These are phyloP conservation scores for Chironomus tepperi DNA, from an alignment of 1,140 invertebrate species.

Conservation along the genomic window DNA sequence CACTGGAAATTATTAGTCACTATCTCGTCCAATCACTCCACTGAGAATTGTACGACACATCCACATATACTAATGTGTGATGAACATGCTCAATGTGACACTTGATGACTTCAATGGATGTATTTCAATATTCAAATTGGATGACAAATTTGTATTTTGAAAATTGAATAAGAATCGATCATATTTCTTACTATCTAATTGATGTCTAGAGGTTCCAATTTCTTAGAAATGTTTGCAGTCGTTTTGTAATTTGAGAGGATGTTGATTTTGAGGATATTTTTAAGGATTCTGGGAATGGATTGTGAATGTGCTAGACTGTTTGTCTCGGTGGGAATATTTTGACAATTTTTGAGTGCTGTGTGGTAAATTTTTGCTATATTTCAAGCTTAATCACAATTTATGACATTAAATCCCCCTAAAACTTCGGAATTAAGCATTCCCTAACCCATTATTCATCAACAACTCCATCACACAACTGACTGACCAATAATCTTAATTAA, in stretches of 20 bases:
- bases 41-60: not conserved
- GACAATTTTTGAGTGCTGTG: not conserved
- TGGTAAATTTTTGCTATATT: not conserved
- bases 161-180: not conserved
- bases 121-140: not conserved
- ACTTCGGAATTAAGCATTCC: too few species aligned
- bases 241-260: too few species aligned
- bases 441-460: too few species aligned
- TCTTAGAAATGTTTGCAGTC: too few species aligned
- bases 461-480: not conserved
- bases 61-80: slow-evolving; percentile 13
- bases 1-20: not conserved
- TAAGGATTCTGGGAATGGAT: not conserved
- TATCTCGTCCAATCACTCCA: not conserved
- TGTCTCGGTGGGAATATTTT: not conserved
- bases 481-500: slow-evolving; percentile 4
- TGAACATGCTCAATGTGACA: not conserved
- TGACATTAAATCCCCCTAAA: not conserved
- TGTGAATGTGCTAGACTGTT: not conserved
- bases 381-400: not conserved
- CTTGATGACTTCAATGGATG: too few species aligned
- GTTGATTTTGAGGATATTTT: too few species aligned
- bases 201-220: too few species aligned
- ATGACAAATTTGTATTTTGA: not conserved
- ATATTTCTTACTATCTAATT: too few species aligned